Evolutionary conservation across 2,113 vertebrate genomes (phyloP).

Genomic region (Heteronetta atricapilla): DNA sequence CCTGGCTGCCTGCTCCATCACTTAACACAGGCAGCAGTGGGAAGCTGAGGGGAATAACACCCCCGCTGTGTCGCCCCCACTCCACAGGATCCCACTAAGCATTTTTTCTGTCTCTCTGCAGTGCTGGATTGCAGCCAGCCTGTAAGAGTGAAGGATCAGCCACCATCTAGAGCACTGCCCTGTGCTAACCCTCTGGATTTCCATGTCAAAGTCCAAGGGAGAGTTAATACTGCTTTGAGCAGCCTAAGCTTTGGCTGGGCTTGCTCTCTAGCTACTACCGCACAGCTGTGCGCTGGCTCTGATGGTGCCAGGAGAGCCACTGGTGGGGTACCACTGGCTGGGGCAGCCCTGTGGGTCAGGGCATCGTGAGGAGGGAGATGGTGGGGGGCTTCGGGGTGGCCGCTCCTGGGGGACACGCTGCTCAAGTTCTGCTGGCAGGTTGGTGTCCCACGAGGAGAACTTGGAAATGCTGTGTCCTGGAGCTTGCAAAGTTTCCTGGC

Average conservation of each 20-base stretch:
- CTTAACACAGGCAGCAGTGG: background rate
- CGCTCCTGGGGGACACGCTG: accelerated
- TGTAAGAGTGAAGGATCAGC: background rate
- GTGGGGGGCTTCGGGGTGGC: accelerated
- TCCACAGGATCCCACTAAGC: background rate
- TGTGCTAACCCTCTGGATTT: constrained; percentile 45
- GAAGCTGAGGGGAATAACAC: background rate
- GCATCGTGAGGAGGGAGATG: background rate
- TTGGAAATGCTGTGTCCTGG: constrained; percentile 38
- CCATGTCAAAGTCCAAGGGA: constrained; percentile 32
- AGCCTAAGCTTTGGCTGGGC: background rate
- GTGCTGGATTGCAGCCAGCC: constrained; percentile 26
- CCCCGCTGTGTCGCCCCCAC: background rate
- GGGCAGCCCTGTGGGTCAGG: accelerated
- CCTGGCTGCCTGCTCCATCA: background rate
- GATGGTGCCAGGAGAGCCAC: background rate
- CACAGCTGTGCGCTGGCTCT: background rate
- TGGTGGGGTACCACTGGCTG: background rate
- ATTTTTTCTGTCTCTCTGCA: background rate
- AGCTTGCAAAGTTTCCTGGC: constrained; percentile 58
- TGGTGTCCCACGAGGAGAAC: background rate
- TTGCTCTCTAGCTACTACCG: background rate
- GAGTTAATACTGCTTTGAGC: background rate
- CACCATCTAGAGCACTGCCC: background rate
- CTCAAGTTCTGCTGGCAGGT: background rate